A percentile compares a stretch with the other conserved stretches of the same genome.
Conservation (phyloP, 2,888 invertebrate genomes). For the Aphodius sticticus region DNA sequence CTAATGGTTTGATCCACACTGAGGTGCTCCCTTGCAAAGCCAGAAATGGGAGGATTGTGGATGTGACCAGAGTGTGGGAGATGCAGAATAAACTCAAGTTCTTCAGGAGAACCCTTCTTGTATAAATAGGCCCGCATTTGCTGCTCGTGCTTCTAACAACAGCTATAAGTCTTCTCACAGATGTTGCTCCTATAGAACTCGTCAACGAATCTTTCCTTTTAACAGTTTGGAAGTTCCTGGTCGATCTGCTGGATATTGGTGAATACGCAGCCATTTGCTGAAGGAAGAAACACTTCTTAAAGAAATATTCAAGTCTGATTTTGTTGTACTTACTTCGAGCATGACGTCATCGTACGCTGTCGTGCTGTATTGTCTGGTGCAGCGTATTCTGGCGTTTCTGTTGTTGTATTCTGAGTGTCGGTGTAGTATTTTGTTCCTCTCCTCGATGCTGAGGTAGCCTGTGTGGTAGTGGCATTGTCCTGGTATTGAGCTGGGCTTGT, state of each 20-base stretch:
- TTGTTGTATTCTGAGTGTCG: constrained; percentile 52
- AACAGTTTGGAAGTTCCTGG: constrained; percentile 60
- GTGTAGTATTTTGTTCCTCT: constrained; percentile 53
- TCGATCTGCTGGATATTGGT: constrained; percentile 67
- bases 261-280: constrained; percentile 65
- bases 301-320: background rate
- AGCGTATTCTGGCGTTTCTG: constrained; percentile 12
- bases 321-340: constrained; percentile 49
- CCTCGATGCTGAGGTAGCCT: constrained; percentile 50
- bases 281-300: constrained; percentile 34
- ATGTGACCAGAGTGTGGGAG: constrained; percentile 70
- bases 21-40: constrained; percentile 65
- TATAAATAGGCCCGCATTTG: constrained; percentile 61
- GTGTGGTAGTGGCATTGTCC: constrained; percentile 51
- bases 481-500: constrained; percentile 49
- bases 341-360: constrained; percentile 53
- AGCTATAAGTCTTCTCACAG: constrained; percentile 77
- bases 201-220: constrained; percentile 74
- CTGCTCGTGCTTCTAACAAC: constrained; percentile 58
- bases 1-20: constrained; percentile 59
- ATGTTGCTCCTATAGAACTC: constrained; percentile 79
- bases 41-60: constrained; percentile 70
- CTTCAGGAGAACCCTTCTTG: constrained; percentile 60
- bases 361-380: constrained; percentile 42
- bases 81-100: constrained; percentile 66